A percentile compares a stretch with the other conserved stretches of the same genome.
Evolutionary conservation across 2,797 vertebrate genomes (phyloP).

Genomic region (Myotis daubentonii): DNA sequence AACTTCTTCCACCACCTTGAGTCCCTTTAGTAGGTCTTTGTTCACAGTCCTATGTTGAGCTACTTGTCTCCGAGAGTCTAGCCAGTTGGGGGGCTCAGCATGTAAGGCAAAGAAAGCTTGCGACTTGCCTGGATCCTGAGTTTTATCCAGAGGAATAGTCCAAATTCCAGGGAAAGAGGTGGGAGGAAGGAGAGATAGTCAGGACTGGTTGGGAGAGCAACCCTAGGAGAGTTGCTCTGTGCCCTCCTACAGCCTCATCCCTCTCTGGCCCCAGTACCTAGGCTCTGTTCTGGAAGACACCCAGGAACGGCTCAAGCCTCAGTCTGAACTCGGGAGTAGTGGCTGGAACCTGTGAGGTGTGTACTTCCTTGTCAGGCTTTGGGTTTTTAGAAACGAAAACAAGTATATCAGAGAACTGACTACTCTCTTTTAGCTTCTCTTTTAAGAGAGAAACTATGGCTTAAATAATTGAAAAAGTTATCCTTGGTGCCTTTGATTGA

Average conservation of each 20-base stretch:
- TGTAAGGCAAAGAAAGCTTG: neutral
- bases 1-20: neutral
- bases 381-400: slow-evolving; percentile 1
- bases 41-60: neutral
- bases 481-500: neutral
- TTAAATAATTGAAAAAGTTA: neutral
- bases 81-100: neutral
- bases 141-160: neutral
- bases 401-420: neutral
- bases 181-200: neutral
- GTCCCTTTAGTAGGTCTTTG: neutral
- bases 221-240: neutral
- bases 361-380: neutral
- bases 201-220: neutral
- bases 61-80: neutral
- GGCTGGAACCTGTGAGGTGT: neutral
- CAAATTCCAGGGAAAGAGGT: neutral
- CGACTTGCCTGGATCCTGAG: neutral
- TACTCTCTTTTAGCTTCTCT: neutral
- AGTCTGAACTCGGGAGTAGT: neutral
- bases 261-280: neutral
- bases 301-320: neutral
- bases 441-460: neutral
- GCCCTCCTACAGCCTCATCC: neutral
- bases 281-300: neutral